Conservation (phyloP, 2,888 invertebrate genomes). For the Amblyjoppa proteus region DNA sequence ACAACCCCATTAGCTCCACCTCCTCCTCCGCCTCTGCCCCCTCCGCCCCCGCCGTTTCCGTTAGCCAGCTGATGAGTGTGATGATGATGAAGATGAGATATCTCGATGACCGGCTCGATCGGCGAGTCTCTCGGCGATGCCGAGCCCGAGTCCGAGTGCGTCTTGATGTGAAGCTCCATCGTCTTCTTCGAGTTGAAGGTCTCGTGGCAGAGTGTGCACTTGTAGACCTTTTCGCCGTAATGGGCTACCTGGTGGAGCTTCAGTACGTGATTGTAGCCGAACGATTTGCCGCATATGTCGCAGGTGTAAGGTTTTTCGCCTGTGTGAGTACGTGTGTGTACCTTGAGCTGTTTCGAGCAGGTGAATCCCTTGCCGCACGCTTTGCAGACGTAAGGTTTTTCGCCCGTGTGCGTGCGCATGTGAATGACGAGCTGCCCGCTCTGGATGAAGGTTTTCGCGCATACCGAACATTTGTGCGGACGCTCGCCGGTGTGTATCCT, state of each 20-base stretch:
- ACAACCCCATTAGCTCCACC: constrained; percentile 70
- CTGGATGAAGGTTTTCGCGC: constrained; percentile 96
- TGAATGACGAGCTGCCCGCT: constrained; percentile 96
- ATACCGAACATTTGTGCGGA: constrained; percentile 95
- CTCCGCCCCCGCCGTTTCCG: background rate
- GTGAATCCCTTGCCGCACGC: constrained; percentile 96
- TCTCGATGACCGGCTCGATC: constrained; percentile 81
- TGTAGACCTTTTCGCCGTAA: constrained; percentile 96
- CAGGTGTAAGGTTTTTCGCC: constrained; percentile 96
- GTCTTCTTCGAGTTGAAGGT: constrained; percentile 96
- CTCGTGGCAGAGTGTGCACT: constrained; percentile 96
- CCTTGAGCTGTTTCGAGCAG: constrained; percentile 96
- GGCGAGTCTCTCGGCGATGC: constrained; percentile 84
- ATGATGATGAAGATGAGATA: constrained; percentile 79
- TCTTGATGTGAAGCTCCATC: constrained; percentile 95
- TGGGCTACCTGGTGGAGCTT: constrained; percentile 96
- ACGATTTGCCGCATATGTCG: constrained; percentile 95
- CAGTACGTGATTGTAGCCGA: constrained; percentile 96
- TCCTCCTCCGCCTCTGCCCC: background rate
- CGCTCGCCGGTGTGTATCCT: constrained; percentile 96
- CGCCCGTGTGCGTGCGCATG: constrained; percentile 95
- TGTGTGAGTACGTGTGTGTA: constrained; percentile 96
- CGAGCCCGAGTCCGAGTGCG: constrained; percentile 87
- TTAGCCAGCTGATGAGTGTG: constrained; percentile 71
- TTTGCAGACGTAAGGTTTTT: constrained; percentile 93